A percentile compares a stretch with the other conserved stretches of the same genome.
Evolutionary conservation across 2,113 vertebrate species (phyloP).

Genomic region (Rhea pennata): DNA sequence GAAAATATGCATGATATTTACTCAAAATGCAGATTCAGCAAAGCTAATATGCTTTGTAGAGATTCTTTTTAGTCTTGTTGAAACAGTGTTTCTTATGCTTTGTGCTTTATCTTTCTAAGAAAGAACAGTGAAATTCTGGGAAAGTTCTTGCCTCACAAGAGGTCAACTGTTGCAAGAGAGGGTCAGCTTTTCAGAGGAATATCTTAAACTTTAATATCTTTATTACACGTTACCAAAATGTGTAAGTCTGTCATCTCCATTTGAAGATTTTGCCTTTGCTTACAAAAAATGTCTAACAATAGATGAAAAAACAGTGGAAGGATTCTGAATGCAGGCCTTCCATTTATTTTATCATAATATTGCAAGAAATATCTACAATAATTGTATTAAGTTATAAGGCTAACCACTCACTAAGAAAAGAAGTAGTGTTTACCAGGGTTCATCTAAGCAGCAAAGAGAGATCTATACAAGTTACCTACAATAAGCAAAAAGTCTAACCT

Average conservation of each 20-base stretch:
- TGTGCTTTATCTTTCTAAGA: neutral
- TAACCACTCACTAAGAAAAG: neutral
- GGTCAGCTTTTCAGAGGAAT: neutral
- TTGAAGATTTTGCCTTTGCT: neutral
- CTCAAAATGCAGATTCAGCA: neutral
- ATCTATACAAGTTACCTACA: neutral
- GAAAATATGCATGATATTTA: neutral
- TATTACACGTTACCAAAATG: neutral
- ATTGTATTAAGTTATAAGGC: neutral
- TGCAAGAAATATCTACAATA: neutral
- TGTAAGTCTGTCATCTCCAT: neutral
- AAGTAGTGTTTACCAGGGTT: neutral
- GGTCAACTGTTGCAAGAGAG: neutral
- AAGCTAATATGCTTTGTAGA: neutral
- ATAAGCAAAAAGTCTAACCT: neutral
- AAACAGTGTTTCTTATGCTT: neutral
- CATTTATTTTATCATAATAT: neutral
- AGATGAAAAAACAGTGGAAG: neutral
- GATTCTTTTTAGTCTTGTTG: neutral
- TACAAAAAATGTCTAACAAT: neutral
- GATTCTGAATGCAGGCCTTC: neutral
- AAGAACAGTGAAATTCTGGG: neutral
- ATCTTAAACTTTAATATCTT: neutral
- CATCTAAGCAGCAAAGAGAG: neutral
- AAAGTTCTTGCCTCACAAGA: neutral